Conservation (phyloP, 2,888 invertebrate genomes). For the Doris montereyensis region DNA sequence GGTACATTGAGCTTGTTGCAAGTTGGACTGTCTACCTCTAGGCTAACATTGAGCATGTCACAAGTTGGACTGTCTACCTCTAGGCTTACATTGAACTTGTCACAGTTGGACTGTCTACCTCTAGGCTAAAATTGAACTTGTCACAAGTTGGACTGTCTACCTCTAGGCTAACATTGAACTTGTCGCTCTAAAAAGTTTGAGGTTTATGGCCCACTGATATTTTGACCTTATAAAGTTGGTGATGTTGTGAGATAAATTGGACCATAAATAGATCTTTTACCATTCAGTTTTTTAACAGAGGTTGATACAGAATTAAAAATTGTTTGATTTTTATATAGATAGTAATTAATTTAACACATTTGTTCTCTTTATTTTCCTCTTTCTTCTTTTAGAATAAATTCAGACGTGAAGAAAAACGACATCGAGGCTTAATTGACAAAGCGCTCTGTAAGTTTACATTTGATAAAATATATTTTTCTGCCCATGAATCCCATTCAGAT, state of each 20-base stretch:
- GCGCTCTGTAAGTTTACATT: conserved; percentile 68
- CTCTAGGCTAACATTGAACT: too few relatives aligned
- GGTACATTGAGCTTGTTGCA: neutral
- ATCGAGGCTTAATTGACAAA: conserved; percentile 74
- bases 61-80: neutral
- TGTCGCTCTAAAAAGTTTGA: too few relatives aligned
- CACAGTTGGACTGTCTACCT: too few relatives aligned
- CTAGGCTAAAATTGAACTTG: neutral
- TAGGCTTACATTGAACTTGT: neutral
- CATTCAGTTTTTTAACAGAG: too few relatives aligned
- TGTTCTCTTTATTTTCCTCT: conserved; percentile 42
- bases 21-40: neutral
- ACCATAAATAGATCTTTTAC: too few relatives aligned
- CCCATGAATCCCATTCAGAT: too few relatives aligned
- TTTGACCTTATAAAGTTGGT: too few relatives aligned
- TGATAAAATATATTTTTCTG: conserved; percentile 20
- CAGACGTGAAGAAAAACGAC: conserved; percentile 85
- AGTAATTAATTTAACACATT: too few relatives aligned
- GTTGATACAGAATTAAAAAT: too few relatives aligned
- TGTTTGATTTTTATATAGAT: too few relatives aligned
- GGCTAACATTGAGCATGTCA: neutral
- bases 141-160: neutral
- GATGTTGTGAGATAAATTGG: too few relatives aligned
- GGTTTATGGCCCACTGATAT: too few relatives aligned
- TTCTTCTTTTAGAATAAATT: conserved; percentile 80